phyloP scores from a whole-genome alignment of 2,113 vertebrate genomes.

The Epinephelus cyanopodus region DNA sequence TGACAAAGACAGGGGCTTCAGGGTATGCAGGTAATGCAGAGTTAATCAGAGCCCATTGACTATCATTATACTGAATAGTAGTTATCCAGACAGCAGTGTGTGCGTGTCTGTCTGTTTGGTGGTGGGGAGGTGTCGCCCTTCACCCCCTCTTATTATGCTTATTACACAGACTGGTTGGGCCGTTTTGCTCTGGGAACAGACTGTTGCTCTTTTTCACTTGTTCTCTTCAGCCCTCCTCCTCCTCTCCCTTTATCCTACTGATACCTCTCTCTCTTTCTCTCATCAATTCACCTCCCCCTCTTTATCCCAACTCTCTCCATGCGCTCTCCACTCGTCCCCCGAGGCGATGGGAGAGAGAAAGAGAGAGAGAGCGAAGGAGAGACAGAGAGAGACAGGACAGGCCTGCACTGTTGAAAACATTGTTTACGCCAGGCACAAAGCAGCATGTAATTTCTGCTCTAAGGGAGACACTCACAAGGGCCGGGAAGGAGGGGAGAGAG shows the following conservation, averaged over 20 bases:
- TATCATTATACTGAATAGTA: conserved; percentile 71
- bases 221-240: conserved; percentile 47
- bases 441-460: conserved; percentile 81
- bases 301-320: conserved; percentile 49
- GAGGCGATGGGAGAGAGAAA: conserved; percentile 39
- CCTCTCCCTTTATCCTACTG: conserved; percentile 52
- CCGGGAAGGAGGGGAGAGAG: conserved; percentile 38
- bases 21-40: conserved; percentile 64
- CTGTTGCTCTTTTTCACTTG: conserved; percentile 73
- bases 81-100: conserved; percentile 57
- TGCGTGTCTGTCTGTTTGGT: conserved; percentile 37
- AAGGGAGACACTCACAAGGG: conserved; percentile 70
- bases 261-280: conserved; percentile 56
- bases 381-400: conserved; percentile 68
- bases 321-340: conserved; percentile 48
- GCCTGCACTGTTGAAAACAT: conserved; percentile 78
- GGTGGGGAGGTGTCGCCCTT: conserved; percentile 54
- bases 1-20: conserved; percentile 62
- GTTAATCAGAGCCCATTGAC: conserved; percentile 68
- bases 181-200: conserved; percentile 61
- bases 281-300: conserved; percentile 50
- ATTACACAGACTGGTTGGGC: conserved; percentile 63
- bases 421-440: conserved; percentile 80
- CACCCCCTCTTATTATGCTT: conserved; percentile 74
- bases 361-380: conserved; percentile 26